Base-by-base conservation (phyloP, 2,888 invertebrate species). In the Sericinus montela region DNA sequence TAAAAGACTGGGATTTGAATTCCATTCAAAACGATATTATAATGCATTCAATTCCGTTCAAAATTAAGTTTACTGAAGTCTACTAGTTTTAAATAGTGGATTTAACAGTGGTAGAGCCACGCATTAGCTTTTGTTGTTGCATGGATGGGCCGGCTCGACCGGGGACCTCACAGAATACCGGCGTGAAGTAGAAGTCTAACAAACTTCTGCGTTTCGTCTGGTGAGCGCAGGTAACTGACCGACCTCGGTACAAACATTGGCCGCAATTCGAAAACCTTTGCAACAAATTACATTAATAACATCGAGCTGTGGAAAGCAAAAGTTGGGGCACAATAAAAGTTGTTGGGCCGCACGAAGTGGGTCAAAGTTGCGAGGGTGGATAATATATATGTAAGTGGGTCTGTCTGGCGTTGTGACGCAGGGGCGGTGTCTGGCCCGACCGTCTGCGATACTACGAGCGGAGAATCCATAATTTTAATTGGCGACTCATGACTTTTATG, bases 281-380 rank as follows among this genome's bases (percentile, higher is more conserved):
- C 34, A 43, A 46, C 51, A 52, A 53, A 57, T 52, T 52, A 53
- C 49, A 48, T 57, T 52, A 49, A 54, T 54, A 58, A 60, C 51
- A 23, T 46, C 43, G 39, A 9, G 13, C 38, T 11, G 32, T 32
- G 37, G 48, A 62, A 60, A 59, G 59, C 54, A 61, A 69, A 72
- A 71, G 67, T 72, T 65, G 62, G n/a, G 47, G 54, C 53, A 64
- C 67, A 66, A 68, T 72, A 80, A 80, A 84, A 83, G 77, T 77
- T 77, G 60, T 67, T 65, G 68, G 46, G 59, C 60, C 65, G 59
- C 61, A 46, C 46, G 46, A 79, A 82, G 68, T 84, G 55, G 85
- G 86, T 85, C 86, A 85, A 76, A 74, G 72, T 72, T 76, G 69
- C 59, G 57, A 64, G 50, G 53, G 59, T 40, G 46, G 39, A 65